A percentile compares a stretch with the other conserved stretches of the same genome.
These are phyloP conservation scores for Pandemis corylana DNA, from an alignment of 2,888 invertebrate species.

Conservation along the genomic window DNA sequence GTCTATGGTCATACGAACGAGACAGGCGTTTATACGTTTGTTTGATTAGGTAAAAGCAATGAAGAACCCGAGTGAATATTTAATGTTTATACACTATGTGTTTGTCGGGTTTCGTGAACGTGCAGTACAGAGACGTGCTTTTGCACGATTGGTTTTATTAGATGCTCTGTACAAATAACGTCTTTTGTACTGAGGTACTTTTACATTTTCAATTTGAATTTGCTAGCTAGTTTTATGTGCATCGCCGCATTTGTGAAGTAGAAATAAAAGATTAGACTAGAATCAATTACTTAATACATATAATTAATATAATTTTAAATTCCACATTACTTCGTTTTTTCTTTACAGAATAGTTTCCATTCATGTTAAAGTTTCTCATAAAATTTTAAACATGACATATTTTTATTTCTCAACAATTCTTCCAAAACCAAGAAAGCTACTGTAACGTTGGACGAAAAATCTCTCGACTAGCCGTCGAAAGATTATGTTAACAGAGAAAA, in stretches of 20 bases:
- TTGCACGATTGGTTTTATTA: slow-evolving; percentile 29
- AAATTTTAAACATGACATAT: background rate
- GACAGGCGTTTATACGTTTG: slow-evolving; percentile 51
- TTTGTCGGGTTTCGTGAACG: slow-evolving; percentile 22
- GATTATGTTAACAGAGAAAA: background rate
- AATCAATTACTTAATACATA: no score
- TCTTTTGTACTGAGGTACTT: slow-evolving; percentile 17
- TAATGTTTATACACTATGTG: slow-evolving; percentile 39
- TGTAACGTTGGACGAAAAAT: background rate
- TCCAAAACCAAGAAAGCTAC: background rate
- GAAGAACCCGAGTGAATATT: slow-evolving; percentile 38
- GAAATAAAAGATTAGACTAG: no score
- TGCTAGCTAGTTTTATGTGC: background rate
- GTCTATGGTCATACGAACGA: slow-evolving; percentile 48
- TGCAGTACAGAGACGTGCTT: slow-evolving; percentile 30
- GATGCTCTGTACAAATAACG: slow-evolving; percentile 17
- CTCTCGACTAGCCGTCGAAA: background rate
- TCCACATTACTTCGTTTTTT: no score
- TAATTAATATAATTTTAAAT: no score
- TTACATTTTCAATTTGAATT: background rate
- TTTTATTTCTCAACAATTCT: no score
- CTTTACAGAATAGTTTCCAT: no score
- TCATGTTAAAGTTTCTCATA: no score
- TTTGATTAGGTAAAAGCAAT: slow-evolving; percentile 58
- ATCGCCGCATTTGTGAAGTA: background rate